Base-by-base conservation (phyloP, 2,113 vertebrate genomes). In the Cygnus buccinator region DNA sequence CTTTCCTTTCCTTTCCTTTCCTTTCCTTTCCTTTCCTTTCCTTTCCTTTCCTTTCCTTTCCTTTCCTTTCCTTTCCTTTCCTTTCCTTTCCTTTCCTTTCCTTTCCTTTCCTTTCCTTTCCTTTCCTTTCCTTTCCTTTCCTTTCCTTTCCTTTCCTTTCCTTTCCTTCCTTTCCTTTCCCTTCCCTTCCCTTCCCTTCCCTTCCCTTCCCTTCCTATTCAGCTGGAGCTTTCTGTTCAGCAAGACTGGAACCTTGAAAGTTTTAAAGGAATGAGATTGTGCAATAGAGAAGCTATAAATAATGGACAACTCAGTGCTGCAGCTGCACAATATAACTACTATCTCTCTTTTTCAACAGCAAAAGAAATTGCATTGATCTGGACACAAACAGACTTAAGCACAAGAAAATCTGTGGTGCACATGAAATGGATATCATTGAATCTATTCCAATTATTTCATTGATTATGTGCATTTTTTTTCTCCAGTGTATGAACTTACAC, bases 341-440 rank as follows among this genome's bases (percentile, higher is more conserved):
- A 63, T 54, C 16, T 80, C 72, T 90, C 66, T 65, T 37, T 92
- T 95, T 79, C 66, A 91, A 87, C 89, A 87, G 91, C 76, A 96
- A 93, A 94, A 95, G 84, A 52, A 93, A 46, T 95, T 96, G 90
- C 95, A 86, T 79, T 75, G 88, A 92, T 94, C 59, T 80, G 87
- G 67, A 77, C 52, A 62, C 80, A 90, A 90, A 84, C 35, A 94
- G 62, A 84, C 29, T 39, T 75, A 79, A 88, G 48, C 67, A 86
- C 6, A 71, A 57, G 59, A 90, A 95, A 91, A 86, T 81, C 79
- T 94, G 61, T 81, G 33, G 54, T 62, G 50, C 33, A 66, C 57
- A 70, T 82, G 54, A 84, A 92, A 73, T 87, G 31, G 41, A 78
- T 81, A 80, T 77, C 31, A 57, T 75, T 95, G 58, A 93, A 79